Base-by-base conservation (phyloP, 64 coral and sea anemone genomes). In the Porites lutea region DNA sequence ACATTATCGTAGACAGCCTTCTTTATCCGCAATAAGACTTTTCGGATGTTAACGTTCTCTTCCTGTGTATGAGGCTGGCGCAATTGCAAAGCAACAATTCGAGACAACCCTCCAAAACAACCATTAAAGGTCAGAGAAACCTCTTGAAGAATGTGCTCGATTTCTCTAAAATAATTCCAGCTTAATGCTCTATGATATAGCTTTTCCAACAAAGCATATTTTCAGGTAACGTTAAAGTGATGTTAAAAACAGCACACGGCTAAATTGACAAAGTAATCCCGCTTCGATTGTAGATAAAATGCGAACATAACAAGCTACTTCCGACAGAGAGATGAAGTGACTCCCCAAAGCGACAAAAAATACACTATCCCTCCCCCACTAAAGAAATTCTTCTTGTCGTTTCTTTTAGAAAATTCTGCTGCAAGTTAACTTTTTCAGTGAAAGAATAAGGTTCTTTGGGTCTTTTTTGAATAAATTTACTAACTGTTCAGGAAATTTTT, bases 331-430 rank as follows among this genome's bases (percentile, higher is more conserved):
- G 27, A 37, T 37, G 27, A 59, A 45, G 21, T 15, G 58, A 67
- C 81, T 84, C 81, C 81, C 47, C 65, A 46, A 2, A 19, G 27
- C 14, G 81, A 84, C 81, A 84, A 51, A 84, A 84, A 69, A 11
- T 50, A 2, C 14, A 84, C 63, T 21, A 14, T 52, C 45, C 62
- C 81, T 84, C 81, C 81, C 81, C 79, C 11, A 13, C 57, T 65
- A 49, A 63, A 14, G 15, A 15, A 37, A 44, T 20, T 44, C 23
- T 61, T 4, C 9, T 4, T 13, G 14, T 15, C 3, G 15, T 23
- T 13, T 8, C 2, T 15, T 5, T 44, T 14, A 11, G 14, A 15
- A 5, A 6, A 13, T 22, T 60, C 23, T 81, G 43, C 14, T 2
- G 16, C 62, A 2, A 63, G 6, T 37, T 8, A 66, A 15, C 5